Evolutionary conservation across 2,797 vertebrate genomes (phyloP).

Genomic region (Catostomus latipinnis): DNA sequence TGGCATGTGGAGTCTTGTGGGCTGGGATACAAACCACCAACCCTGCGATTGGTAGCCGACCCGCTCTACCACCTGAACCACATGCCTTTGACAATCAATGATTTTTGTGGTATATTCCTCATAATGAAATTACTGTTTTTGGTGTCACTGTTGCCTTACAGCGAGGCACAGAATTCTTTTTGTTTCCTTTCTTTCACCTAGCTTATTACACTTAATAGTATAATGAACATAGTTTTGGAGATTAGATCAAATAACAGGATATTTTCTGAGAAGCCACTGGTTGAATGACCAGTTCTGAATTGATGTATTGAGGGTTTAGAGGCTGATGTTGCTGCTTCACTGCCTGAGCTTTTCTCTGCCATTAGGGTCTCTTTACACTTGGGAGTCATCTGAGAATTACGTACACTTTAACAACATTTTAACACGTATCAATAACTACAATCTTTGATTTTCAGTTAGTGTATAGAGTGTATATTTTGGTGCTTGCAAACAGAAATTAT

Average conservation of each 20-base stretch:
- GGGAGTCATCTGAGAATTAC: conserved; percentile 31
- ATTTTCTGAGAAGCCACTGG: background rate
- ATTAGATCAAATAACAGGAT: conserved; percentile 25
- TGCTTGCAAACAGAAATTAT: too few relatives aligned
- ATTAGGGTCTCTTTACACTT: conserved; percentile 30
- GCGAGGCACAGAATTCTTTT: background rate
- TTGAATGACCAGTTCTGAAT: conserved; percentile 28
- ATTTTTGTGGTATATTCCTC: background rate
- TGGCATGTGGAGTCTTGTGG: too few relatives aligned
- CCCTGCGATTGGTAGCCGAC: too few relatives aligned
- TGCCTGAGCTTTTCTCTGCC: conserved; percentile 5
- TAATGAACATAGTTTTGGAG: conserved; percentile 28
- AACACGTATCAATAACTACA: too few relatives aligned
- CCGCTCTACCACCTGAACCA: too few relatives aligned
- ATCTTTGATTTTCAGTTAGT: too few relatives aligned
- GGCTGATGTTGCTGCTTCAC: conserved; percentile 17
- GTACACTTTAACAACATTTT: too few relatives aligned
- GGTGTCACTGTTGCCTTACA: background rate
- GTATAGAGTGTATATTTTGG: too few relatives aligned
- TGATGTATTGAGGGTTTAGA: conserved; percentile 29
- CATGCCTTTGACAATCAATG: background rate
- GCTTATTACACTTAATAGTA: conserved; percentile 10
- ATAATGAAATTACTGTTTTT: background rate
- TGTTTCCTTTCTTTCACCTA: conserved; percentile 4
- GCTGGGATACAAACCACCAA: too few relatives aligned